Evolutionary conservation across 2,797 vertebrate species (phyloP).

Genomic region (Myotis daubentonii): DNA sequence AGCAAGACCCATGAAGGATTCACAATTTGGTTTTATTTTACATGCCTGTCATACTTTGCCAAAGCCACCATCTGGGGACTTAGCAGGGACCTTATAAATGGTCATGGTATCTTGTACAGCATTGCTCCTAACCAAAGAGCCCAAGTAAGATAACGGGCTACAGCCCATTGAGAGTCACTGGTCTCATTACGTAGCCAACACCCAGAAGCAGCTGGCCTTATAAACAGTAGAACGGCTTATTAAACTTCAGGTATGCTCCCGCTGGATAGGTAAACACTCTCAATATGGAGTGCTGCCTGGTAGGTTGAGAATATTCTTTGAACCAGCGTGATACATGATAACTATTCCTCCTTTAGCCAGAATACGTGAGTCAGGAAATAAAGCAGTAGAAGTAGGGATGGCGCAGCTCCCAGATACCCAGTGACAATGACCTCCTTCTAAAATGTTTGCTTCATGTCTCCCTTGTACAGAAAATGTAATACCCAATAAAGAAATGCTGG

Average conservation of each 20-base stretch:
- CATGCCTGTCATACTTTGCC: not conserved
- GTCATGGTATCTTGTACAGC: not conserved
- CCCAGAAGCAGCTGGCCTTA: not conserved
- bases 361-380: not conserved
- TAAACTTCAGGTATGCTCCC: not conserved
- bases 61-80: not conserved
- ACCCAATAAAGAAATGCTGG: not conserved
- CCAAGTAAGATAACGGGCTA: not conserved
- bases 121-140: not conserved
- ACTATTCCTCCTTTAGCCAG: not conserved
- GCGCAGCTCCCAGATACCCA: not conserved
- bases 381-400: not conserved
- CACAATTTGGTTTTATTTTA: not conserved
- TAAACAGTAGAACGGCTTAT: not conserved
- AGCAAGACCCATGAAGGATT: not conserved
- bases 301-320: not conserved
- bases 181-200: not conserved
- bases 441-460: not conserved
- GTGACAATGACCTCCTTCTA: not conserved
- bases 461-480: not conserved
- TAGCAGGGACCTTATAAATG: not conserved
- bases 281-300: not conserved
- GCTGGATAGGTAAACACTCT: not conserved
- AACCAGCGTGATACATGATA: not conserved
- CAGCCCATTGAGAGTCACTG: not conserved